These are phyloP conservation scores for Caiman crocodilus DNA, from an alignment of 2,797 vertebrate species.

Conservation along the genomic window DNA sequence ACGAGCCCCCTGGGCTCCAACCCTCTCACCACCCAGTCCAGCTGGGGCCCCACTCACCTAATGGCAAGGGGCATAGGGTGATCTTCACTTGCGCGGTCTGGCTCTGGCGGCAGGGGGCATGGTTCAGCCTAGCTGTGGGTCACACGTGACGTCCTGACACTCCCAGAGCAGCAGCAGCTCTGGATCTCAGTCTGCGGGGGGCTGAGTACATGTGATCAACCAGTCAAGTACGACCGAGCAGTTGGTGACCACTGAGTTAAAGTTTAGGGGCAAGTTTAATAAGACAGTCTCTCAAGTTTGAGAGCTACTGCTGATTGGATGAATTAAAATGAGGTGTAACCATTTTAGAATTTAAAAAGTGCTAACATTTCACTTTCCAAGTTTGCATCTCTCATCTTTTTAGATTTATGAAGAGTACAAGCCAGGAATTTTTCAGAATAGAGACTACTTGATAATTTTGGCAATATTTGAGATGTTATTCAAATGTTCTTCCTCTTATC, in stretches of 20 bases:
- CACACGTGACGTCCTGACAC: too few relatives aligned
- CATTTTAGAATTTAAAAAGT: not conserved
- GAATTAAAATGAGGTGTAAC: not conserved
- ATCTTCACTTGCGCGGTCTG: too few relatives aligned
- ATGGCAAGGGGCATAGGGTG: too few relatives aligned
- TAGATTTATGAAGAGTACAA: rapidly evolving
- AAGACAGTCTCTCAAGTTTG: not conserved
- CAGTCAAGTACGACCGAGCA: not conserved
- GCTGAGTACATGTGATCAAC: too few relatives aligned
- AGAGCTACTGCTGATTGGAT: not conserved
- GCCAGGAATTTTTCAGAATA: not conserved
- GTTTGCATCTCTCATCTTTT: not conserved
- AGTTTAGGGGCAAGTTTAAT: not conserved
- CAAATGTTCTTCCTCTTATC: not conserved
- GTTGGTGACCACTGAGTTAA: too few relatives aligned
- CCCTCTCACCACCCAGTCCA: too few relatives aligned
- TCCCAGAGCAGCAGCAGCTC: too few relatives aligned
- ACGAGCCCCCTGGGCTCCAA: too few relatives aligned
- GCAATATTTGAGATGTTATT: not conserved
- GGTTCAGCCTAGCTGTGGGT: too few relatives aligned
- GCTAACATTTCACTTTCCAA: not conserved
- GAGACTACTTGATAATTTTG: slow-evolving; percentile 1
- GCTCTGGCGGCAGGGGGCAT: too few relatives aligned
- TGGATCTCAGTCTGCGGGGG: too few relatives aligned
- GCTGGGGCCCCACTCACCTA: too few relatives aligned